Conservation (phyloP, 2,797 vertebrate species). For the Hozukius guyotensis region DNA sequence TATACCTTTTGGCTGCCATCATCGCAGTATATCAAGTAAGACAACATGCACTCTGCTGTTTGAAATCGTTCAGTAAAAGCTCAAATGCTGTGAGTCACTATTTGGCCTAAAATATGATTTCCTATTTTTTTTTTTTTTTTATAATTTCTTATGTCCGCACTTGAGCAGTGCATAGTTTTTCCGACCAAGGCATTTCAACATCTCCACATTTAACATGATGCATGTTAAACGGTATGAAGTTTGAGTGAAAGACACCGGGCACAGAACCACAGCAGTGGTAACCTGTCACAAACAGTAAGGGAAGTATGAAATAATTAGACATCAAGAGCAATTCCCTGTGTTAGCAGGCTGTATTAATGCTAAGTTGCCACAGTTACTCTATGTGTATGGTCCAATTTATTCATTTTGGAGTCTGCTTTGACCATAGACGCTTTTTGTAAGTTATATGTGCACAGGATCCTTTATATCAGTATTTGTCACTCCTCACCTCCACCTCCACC, state of each 20-base stretch:
- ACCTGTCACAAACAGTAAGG: neutral
- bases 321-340: constrained; percentile 6
- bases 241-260: neutral
- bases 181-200: neutral
- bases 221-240: neutral
- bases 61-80: neutral
- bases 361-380: neutral
- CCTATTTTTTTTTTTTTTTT: neutral
- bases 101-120: neutral
- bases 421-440: neutral
- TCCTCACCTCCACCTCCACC: neutral
- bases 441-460: neutral
- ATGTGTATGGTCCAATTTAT: neutral
- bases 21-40: neutral
- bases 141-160: neutral
- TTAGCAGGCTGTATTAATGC: neutral
- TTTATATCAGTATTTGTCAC: neutral
- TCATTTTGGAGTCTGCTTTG: neutral
- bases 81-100: neutral
- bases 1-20: neutral
- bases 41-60: neutral
- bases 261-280: neutral
- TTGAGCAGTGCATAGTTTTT: neutral
- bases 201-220: neutral
- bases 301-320: constrained; percentile 2